Percentiles rank a stretch among this genome's conserved stretches.
These are phyloP conservation scores for Chaetorhynchus papuensis DNA, from an alignment of 2,113 vertebrate species.

Conservation along the genomic window DNA sequence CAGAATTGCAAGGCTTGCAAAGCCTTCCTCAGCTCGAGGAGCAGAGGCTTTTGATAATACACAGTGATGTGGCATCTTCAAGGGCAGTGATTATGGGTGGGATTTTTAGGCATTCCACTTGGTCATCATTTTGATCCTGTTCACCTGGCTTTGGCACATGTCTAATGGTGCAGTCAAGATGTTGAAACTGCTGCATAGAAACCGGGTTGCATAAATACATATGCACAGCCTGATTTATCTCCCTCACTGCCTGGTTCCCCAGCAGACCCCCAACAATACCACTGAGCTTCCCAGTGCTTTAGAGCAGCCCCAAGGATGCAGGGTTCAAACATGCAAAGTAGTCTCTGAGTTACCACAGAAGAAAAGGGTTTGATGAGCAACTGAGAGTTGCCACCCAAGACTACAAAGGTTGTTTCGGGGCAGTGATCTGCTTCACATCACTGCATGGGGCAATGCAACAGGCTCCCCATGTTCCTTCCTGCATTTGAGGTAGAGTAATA, in stretches of 20 bases:
- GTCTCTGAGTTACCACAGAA: background rate
- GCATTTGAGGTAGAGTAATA: fast-evolving
- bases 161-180: background rate
- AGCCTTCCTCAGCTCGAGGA: background rate
- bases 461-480: background rate
- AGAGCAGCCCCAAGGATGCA: background rate
- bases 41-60: background rate
- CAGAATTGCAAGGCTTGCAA: background rate
- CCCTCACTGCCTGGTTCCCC: background rate
- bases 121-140: background rate
- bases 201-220: fast-evolving
- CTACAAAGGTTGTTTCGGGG: background rate
- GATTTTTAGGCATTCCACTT: background rate
- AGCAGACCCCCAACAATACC: fast-evolving
- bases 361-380: background rate
- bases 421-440: background rate
- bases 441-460: background rate
- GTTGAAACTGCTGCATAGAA: background rate
- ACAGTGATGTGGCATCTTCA: background rate
- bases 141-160: background rate
- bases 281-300: background rate
- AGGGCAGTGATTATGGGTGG: background rate
- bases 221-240: background rate
- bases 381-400: background rate
- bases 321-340: background rate